A percentile compares a stretch with the other conserved stretches of the same genome.
These are phyloP conservation scores for Plagodis dolabraria DNA, from an alignment of 2,888 invertebrate genomes.

Conservation along the genomic window DNA sequence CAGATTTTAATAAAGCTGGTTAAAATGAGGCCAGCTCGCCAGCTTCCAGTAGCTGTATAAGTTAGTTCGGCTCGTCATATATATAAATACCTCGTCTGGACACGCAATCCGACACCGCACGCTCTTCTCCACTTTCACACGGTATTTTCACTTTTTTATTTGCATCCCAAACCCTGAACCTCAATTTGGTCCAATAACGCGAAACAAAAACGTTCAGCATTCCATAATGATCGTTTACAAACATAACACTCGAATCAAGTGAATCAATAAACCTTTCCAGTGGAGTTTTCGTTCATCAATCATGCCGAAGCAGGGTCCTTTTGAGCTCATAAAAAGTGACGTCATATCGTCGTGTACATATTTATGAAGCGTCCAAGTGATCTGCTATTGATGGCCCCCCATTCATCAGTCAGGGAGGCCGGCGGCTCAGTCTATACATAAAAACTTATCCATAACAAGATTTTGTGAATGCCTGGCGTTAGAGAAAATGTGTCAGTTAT, in stretches of 20 bases:
- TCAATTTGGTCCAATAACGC: slow-evolving; percentile 9
- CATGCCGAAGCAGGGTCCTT: slow-evolving; percentile 55
- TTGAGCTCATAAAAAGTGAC: slow-evolving; percentile 71
- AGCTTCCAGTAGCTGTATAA: slow-evolving; percentile 71
- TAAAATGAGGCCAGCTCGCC: slow-evolving; percentile 56
- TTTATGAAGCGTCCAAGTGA: slow-evolving; percentile 78
- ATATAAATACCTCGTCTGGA: slow-evolving; percentile 53
- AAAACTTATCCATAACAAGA: slow-evolving; percentile 54
- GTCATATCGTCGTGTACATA: slow-evolving; percentile 76
- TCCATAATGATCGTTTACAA: slow-evolving; percentile 48
- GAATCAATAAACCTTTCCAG: slow-evolving; percentile 68
- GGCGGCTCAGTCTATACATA: slow-evolving; percentile 44
- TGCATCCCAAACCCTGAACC: slow-evolving; percentile 8
- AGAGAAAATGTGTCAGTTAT: slow-evolving; percentile 37
- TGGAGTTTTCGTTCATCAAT: slow-evolving; percentile 61
- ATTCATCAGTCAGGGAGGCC: slow-evolving; percentile 69
- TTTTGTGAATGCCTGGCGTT: slow-evolving; percentile 45
- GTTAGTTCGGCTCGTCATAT: slow-evolving; percentile 61
- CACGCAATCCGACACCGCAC: slow-evolving; percentile 58
- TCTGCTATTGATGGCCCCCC: slow-evolving; percentile 73
- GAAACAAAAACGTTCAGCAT: slow-evolving; percentile 3
- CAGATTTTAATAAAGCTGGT: slow-evolving; percentile 51
- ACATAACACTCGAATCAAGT: slow-evolving; percentile 60
- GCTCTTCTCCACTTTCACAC: slow-evolving; percentile 51
- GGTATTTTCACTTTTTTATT: slow-evolving; percentile 33